A percentile compares a stretch with the other conserved stretches of the same genome.
Evolutionary conservation across 2,888 invertebrate species (phyloP).

Genomic region (Clistopyga incitator): DNA sequence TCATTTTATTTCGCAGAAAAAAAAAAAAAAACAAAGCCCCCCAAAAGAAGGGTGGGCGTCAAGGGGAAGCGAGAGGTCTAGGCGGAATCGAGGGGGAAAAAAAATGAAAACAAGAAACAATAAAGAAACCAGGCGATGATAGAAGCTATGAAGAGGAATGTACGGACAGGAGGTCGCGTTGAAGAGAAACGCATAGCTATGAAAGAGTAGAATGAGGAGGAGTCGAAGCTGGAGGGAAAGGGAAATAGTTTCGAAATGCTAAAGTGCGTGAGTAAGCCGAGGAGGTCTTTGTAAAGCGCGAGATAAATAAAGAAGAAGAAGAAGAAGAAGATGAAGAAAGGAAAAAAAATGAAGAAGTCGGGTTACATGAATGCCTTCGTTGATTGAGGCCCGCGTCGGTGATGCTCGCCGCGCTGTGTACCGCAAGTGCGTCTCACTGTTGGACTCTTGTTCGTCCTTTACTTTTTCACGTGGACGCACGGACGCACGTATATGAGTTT

Average conservation of each 20-base stretch:
- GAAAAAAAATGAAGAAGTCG: constrained; percentile 56
- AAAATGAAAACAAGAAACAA: constrained; percentile 57
- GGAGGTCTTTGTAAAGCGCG: constrained; percentile 65
- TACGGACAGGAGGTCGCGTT: constrained; percentile 36
- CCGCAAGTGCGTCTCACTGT: constrained; percentile 68
- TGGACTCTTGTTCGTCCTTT: constrained; percentile 45
- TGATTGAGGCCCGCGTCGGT: constrained; percentile 80
- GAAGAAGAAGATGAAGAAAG: no score
- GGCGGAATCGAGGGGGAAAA: constrained; percentile 49
- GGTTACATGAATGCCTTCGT: constrained; percentile 79
- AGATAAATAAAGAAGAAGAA: constrained; percentile 66
- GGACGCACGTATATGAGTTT: constrained; percentile 18
- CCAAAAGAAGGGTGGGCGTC: constrained; percentile 27
- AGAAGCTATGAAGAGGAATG: constrained; percentile 51
- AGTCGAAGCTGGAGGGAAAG: constrained; percentile 13
- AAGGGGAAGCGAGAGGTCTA: constrained; percentile 47
- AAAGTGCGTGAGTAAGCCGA: constrained; percentile 65
- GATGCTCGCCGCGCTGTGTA: constrained; percentile 52
- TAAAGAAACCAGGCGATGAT: constrained; percentile 56
- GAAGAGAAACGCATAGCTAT: constrained; percentile 57
- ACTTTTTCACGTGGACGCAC: constrained; percentile 48
- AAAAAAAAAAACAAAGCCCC: constrained; percentile 35
- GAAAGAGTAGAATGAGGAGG: constrained; percentile 35
- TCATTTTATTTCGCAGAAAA: constrained; percentile 29
- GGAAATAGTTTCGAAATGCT: constrained; percentile 58